A percentile compares a stretch with the other conserved stretches of the same genome.
phyloP scores from a whole-genome alignment of 2,797 vertebrate species.

The Sciaenops ocellatus region DNA sequence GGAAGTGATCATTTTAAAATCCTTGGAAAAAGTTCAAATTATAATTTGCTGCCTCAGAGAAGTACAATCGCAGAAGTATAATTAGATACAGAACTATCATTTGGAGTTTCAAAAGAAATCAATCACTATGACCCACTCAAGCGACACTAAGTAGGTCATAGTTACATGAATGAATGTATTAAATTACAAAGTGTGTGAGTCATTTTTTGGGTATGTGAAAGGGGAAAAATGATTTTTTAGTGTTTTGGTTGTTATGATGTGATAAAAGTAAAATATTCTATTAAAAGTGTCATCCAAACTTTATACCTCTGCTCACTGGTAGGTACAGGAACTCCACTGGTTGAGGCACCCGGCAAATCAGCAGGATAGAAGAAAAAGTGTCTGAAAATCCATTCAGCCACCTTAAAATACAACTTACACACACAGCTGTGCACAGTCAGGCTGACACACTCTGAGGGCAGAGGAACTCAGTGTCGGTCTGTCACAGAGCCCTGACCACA shows the following conservation, averaged over 20 bases:
- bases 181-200: background rate
- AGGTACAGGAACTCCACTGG: conserved; percentile 33
- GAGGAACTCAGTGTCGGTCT: conserved; percentile 65
- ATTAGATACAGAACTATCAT: background rate
- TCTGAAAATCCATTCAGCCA: conserved; percentile 71
- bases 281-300: conserved; percentile 38
- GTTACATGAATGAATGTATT: background rate
- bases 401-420: conserved; percentile 68
- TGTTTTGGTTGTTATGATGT: background rate
- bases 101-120: background rate
- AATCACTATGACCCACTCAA: no score
- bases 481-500: conserved; percentile 77
- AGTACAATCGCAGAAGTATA: background rate
- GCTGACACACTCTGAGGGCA: conserved; percentile 67
- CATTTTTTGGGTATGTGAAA: background rate
- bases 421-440: conserved; percentile 74
- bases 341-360: conserved; percentile 51
- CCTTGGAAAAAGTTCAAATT: background rate
- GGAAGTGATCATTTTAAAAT: background rate
- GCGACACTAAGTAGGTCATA: background rate
- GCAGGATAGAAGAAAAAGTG: conserved; percentile 56
- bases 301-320: conserved; percentile 27
- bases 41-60: background rate
- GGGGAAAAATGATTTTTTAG: no score
- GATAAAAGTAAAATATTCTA: background rate